These are phyloP conservation scores for Etheostoma perlongum DNA, from an alignment of 2,797 vertebrate genomes.

Conservation along the genomic window DNA sequence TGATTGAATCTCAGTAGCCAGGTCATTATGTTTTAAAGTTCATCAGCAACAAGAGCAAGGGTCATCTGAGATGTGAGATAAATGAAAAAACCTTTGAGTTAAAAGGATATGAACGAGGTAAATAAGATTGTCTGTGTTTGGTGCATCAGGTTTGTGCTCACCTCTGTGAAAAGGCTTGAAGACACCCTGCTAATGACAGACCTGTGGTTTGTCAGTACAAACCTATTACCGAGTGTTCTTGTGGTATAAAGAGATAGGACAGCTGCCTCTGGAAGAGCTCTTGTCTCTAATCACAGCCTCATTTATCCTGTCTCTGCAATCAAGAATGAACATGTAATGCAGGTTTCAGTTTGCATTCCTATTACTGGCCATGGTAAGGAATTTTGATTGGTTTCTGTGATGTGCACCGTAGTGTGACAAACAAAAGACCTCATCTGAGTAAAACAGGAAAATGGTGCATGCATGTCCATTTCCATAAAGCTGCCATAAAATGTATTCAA, in stretches of 20 bases:
- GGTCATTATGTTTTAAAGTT: conserved; percentile 43
- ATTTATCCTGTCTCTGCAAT: conserved; percentile 56
- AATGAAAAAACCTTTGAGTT: conserved; percentile 20
- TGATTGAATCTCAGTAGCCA: conserved; percentile 28
- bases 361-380: conserved; percentile 44
- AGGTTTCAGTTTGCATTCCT: conserved; percentile 63
- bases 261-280: conserved; percentile 62
- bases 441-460: conserved; percentile 59
- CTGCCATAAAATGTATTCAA: conserved; percentile 67
- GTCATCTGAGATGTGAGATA: conserved; percentile 13
- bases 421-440: conserved; percentile 62
- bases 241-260: conserved; percentile 54
- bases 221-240: conserved; percentile 73
- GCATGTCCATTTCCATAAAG: conserved; percentile 68
- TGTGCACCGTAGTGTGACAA: conserved; percentile 52
- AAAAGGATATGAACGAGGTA: conserved; percentile 38
- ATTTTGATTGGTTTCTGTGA: conserved; percentile 63
- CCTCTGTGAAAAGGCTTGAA: conserved; percentile 61
- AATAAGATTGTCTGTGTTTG: conserved; percentile 51
- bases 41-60: conserved; percentile 25
- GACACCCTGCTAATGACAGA: conserved; percentile 71
- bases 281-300: conserved; percentile 69
- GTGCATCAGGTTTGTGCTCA: conserved; percentile 48
- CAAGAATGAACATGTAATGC: conserved; percentile 59
- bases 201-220: conserved; percentile 69